Conservation (phyloP, 2,113 vertebrate species). For the Salvelinus sp. region DNA sequence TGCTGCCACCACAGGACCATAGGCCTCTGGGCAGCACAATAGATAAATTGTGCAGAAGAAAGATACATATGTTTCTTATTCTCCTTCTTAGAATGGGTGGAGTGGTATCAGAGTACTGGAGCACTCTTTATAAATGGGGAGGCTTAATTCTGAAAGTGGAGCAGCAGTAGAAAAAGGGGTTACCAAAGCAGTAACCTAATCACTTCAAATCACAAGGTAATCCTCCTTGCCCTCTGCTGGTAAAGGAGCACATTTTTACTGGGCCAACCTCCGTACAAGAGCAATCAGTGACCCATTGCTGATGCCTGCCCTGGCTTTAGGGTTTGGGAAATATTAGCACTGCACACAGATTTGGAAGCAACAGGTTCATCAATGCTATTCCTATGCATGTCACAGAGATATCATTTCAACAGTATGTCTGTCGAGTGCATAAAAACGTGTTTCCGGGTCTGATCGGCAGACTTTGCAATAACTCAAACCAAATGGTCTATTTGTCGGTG, state of each 20-base stretch:
- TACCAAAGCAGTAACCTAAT: slow-evolving; percentile 53
- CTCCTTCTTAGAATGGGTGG: slow-evolving; percentile 41
- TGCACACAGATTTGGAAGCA: slow-evolving; percentile 4
- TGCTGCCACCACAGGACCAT: slow-evolving; percentile 29
- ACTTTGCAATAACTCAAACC: slow-evolving; percentile 65
- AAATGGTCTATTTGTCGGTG: slow-evolving; percentile 49
- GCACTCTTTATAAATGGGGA: slow-evolving; percentile 49
- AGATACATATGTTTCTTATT: slow-evolving; percentile 66
- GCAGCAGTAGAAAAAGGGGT: slow-evolving; percentile 27
- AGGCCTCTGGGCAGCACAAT: slow-evolving; percentile 54
- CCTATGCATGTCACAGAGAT: slow-evolving; percentile 7
- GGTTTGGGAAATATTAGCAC: slow-evolving; percentile 17
- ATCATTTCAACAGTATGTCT: not conserved
- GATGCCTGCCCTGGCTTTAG: slow-evolving; percentile 18
- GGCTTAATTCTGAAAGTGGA: slow-evolving; percentile 33
- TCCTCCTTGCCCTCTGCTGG: slow-evolving; percentile 33
- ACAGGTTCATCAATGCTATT: slow-evolving; percentile 19
- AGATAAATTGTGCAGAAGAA: slow-evolving; percentile 62
- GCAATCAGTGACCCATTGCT: slow-evolving; percentile 32
- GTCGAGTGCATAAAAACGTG: slow-evolving; percentile 27
- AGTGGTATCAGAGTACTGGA: slow-evolving; percentile 51
- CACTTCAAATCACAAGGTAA: slow-evolving; percentile 26
- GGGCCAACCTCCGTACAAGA: slow-evolving; percentile 4
- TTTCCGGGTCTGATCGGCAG: slow-evolving; percentile 48
- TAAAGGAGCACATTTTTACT: slow-evolving; percentile 15